Percentiles rank a stretch among this genome's conserved stretches.
Evolutionary conservation across 2,888 invertebrate genomes (phyloP).

Genomic region (Girardia tigrina): DNA sequence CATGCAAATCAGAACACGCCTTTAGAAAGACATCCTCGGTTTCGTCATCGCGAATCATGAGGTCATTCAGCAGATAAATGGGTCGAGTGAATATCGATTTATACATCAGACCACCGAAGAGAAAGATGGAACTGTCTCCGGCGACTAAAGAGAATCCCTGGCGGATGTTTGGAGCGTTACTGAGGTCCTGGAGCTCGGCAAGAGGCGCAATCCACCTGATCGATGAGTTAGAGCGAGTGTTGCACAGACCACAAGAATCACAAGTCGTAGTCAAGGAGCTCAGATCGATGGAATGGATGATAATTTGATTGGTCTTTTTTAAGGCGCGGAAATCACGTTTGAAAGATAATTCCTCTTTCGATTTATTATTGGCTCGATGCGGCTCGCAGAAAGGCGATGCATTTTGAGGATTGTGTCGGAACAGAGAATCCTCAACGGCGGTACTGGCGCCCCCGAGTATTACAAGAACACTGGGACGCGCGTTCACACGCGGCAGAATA

Average conservation of each 20-base stretch:
- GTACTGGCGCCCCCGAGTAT: neutral
- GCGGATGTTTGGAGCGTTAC: neutral
- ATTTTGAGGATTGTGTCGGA: too few relatives aligned
- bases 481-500: neutral
- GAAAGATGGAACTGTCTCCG: neutral
- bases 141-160: neutral
- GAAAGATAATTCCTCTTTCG: neutral
- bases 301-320: neutral
- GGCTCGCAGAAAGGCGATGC: neutral
- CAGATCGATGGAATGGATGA: neutral
- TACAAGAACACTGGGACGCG: neutral
- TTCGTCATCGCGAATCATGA: neutral
- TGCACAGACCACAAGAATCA: neutral
- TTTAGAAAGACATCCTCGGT: neutral
- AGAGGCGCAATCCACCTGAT: neutral
- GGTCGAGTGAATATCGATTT: conserved; percentile 2
- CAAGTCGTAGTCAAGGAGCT: neutral
- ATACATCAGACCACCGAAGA: conserved; percentile 9
- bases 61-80: conserved; percentile 13
- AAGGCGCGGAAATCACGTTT: neutral
- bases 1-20: neutral
- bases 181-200: neutral
- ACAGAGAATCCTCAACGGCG: neutral
- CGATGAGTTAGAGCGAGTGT: neutral
- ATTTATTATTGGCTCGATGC: neutral